Evolutionary conservation across 2,888 invertebrate genomes (phyloP).

Genomic region (Brachyptera risi): DNA sequence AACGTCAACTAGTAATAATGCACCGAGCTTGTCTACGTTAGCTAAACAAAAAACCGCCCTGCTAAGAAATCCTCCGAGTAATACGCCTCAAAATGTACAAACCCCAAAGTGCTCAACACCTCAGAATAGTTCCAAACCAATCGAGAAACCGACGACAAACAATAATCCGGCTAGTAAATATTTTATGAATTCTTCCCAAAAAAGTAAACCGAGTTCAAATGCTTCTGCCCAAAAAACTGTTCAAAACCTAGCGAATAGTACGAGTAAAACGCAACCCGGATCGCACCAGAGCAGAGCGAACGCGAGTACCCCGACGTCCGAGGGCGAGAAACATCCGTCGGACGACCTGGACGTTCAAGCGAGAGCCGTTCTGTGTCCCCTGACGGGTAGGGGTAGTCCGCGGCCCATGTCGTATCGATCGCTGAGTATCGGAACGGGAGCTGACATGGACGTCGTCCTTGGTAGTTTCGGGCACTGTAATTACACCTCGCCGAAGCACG

Average conservation of each 20-base stretch:
- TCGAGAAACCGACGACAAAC: neutral
- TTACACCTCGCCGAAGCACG: slow-evolving; percentile 69
- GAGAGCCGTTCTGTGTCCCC: slow-evolving; percentile 62
- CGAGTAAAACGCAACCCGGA: no score
- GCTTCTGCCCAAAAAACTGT: neutral
- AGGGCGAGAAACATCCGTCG: neutral
- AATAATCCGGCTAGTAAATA: neutral
- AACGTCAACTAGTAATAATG: neutral
- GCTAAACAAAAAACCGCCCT: no score
- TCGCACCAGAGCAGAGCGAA: neutral
- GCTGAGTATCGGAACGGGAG: slow-evolving; percentile 61
- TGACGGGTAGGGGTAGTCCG: slow-evolving; percentile 47
- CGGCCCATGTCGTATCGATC: slow-evolving; percentile 65
- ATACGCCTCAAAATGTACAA: no score
- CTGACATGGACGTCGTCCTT: slow-evolving; percentile 51
- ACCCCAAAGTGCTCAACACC: neutral
- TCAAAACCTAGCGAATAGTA: no score
- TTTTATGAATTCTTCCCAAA: neutral
- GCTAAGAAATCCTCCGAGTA: no score
- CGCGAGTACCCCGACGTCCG: neutral
- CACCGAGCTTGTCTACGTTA: neutral
- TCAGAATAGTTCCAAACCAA: no score
- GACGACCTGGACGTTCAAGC: slow-evolving; percentile 44
- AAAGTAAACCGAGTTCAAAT: neutral
- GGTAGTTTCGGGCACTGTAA: slow-evolving; percentile 63